These are phyloP conservation scores for Palaemon carinicauda DNA, from an alignment of 1,140 invertebrate genomes.

Conservation along the genomic window DNA sequence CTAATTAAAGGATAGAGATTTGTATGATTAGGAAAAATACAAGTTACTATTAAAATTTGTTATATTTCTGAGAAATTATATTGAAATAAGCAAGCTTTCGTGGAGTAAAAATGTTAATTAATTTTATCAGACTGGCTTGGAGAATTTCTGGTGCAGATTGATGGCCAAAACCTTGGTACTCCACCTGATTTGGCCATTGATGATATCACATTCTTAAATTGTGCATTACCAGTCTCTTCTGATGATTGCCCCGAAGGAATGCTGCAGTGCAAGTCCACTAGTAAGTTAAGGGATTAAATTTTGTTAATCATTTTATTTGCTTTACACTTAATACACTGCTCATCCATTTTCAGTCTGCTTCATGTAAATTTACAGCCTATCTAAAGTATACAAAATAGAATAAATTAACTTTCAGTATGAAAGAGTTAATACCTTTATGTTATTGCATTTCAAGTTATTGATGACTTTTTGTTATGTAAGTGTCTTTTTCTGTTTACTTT, in stretches of 20 bases:
- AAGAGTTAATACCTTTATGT: background rate
- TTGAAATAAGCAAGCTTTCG: too few species aligned
- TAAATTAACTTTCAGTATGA: background rate
- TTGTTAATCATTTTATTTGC: too few species aligned
- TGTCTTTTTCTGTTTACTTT: background rate
- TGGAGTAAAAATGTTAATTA: background rate
- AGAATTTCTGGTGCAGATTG: conserved; percentile 29
- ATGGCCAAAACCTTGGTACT: conserved; percentile 1
- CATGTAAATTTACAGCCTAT: too few species aligned
- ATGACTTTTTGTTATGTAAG: background rate
- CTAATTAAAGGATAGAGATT: too few species aligned
- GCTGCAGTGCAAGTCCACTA: conserved; percentile 12
- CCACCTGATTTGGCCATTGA: conserved; percentile 35
- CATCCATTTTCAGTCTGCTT: too few species aligned
- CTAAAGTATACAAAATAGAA: too few species aligned
- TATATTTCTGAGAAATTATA: too few species aligned
- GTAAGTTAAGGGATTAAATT: background rate
- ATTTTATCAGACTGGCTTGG: conserved; percentile 33
- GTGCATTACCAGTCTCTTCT: background rate
- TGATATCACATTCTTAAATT: conserved; percentile 25
- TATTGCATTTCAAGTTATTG: background rate
- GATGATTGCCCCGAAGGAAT: background rate
- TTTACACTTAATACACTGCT: too few species aligned
- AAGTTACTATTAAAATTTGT: too few species aligned
- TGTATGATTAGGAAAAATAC: too few species aligned